Conservation (phyloP, 2,888 invertebrate genomes). For the Pristionchus maxplancki region DNA sequence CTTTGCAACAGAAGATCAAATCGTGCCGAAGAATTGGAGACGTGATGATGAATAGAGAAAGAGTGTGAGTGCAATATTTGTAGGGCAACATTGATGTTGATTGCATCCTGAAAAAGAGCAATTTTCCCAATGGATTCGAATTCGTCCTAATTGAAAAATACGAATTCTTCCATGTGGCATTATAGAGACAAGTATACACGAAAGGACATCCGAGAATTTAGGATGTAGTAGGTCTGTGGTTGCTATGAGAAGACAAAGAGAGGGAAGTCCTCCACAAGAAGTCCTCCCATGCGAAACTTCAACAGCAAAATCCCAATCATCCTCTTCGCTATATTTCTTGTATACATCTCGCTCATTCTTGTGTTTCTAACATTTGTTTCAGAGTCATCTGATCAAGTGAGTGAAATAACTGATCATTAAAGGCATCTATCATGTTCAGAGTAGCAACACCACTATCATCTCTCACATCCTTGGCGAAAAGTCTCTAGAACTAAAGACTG, state of each 20-base stretch:
- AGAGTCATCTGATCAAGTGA: background rate
- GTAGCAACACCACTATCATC: background rate
- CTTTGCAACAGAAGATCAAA: conserved; percentile 9
- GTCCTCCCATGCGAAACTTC: background rate
- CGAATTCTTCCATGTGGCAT: too few relatives aligned
- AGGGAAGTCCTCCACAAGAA: background rate
- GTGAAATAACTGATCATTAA: too few relatives aligned
- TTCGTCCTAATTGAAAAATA: too few relatives aligned
- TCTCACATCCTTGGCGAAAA: background rate
- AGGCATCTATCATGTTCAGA: background rate
- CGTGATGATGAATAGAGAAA: background rate
- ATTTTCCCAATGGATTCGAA: too few relatives aligned
- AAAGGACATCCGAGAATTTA: background rate
- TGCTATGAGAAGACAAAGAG: background rate
- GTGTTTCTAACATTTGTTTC: background rate
- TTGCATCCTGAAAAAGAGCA: too few relatives aligned
- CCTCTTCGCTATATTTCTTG: background rate
- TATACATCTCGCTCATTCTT: background rate
- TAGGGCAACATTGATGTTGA: background rate
- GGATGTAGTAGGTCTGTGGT: background rate
- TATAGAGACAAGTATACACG: too few relatives aligned
- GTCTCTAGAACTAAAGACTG: background rate
- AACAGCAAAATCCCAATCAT: background rate
- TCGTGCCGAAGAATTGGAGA: background rate
- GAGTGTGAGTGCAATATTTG: background rate